A percentile compares a stretch with the other conserved stretches of the same genome.
Evolutionary conservation across 1,140 invertebrate genomes (phyloP).

Genomic region (Scaptodrosophila lebanonensis): DNA sequence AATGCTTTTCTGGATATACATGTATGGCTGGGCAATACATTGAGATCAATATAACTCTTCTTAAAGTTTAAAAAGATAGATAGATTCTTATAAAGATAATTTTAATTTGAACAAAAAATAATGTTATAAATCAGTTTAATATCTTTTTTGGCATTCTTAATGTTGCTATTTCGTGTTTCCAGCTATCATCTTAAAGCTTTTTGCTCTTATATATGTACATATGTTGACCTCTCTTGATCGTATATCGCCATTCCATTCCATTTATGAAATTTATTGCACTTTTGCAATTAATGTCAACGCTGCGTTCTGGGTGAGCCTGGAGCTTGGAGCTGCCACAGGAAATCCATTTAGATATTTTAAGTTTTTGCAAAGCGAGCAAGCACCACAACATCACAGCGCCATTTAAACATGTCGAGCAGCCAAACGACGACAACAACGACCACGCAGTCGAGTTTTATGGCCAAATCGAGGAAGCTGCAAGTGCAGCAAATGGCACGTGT

Average conservation of each 20-base stretch:
- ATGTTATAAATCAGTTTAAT: no score
- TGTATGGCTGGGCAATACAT: no score
- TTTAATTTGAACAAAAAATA: background rate
- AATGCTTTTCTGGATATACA: no score
- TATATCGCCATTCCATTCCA: conserved; percentile 2
- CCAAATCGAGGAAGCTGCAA: conserved; percentile 47
- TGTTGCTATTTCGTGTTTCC: no score
- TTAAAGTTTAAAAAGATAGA: no score
- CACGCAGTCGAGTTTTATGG: conserved; percentile 41
- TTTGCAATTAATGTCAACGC: conserved; percentile 58
- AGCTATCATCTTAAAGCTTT: no score
- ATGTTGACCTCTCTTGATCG: conserved; percentile 30
- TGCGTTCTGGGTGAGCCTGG: conserved; percentile 7
- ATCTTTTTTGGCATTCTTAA: no score
- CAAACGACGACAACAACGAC: background rate
- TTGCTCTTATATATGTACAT: conserved; percentile 5
- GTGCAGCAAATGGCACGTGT: conserved; percentile 42
- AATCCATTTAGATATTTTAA: conserved; percentile 53
- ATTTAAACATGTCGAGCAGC: conserved; percentile 40
- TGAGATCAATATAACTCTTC: no score
- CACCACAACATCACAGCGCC: conserved; percentile 4
- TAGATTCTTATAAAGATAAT: background rate
- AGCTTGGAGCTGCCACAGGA: conserved; percentile 45
- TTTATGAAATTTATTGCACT: conserved; percentile 57
- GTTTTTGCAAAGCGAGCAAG: background rate